Evolutionary conservation across 2,888 invertebrate species (phyloP).

Genomic region (Bugulina stolonifera): DNA sequence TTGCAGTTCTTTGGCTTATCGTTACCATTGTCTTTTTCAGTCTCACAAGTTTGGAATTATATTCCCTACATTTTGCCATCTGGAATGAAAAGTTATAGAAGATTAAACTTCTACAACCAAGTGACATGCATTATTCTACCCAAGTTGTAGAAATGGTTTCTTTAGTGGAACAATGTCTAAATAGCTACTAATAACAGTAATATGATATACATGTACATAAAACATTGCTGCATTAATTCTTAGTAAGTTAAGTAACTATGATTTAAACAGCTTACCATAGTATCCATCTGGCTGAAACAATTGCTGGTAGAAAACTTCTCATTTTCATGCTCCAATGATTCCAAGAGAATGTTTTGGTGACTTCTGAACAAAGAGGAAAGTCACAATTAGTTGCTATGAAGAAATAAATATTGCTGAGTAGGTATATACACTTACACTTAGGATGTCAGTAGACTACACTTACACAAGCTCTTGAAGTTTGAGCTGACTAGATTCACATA

Average conservation of each 20-base stretch:
- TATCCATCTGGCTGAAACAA: constrained; percentile 13
- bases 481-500: background rate
- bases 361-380: background rate
- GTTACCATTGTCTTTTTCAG: background rate
- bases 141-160: no score
- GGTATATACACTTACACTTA: no score
- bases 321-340: constrained; percentile 17
- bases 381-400: no score
- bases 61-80: background rate
- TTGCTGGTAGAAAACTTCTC: constrained; percentile 13
- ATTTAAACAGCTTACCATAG: background rate
- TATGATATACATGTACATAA: no score
- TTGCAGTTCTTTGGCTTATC: background rate
- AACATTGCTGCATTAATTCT: no score
- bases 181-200: no score
- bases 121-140: no score
- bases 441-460: background rate
- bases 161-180: no score
- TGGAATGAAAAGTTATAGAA: no score
- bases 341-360: background rate
- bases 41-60: constrained; percentile 5
- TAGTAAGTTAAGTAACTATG: no score
- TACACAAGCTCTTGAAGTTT: constrained; percentile 18
- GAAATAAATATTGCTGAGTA: no score
- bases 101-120: no score